A percentile compares a stretch with the other conserved stretches of the same genome.
phyloP scores from a whole-genome alignment of 64 coral and sea anemone genomes.

The Pocillopora verrucosa region DNA sequence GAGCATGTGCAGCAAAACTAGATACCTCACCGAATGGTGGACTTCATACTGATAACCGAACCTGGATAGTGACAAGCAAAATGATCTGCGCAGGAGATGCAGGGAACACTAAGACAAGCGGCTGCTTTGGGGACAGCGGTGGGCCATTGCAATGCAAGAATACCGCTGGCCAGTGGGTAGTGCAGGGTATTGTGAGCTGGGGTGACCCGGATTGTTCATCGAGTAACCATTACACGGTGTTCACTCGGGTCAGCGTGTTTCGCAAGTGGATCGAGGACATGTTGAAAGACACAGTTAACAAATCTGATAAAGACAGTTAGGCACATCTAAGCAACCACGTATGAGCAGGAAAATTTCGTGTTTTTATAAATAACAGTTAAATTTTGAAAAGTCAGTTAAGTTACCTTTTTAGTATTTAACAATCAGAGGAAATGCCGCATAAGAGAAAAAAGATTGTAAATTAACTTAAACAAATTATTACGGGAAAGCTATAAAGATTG shows the following conservation, averaged over 20 bases:
- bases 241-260: slow-evolving; percentile 69
- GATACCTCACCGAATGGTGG: slow-evolving; percentile 15
- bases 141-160: slow-evolving; percentile 64
- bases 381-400: too few species aligned
- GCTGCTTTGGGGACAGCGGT: slow-evolving; percentile 79
- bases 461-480: too few species aligned
- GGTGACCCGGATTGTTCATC: slow-evolving; percentile 84
- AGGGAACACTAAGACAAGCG: slow-evolving; percentile 48
- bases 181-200: slow-evolving; percentile 84
- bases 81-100: slow-evolving; percentile 80
- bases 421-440: too few species aligned
- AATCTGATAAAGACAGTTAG: not conserved
- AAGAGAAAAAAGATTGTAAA: too few species aligned
- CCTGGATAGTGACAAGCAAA: slow-evolving; percentile 46
- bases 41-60: slow-evolving; percentile 38
- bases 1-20: slow-evolving; percentile 37
- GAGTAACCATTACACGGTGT: slow-evolving; percentile 77
- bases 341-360: not conserved
- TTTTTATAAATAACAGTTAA: not conserved
- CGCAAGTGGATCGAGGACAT: slow-evolving; percentile 46
- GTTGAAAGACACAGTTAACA: not conserved
- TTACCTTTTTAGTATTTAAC: too few species aligned
- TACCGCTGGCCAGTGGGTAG: slow-evolving; percentile 52
- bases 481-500: too few species aligned
- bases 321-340: not conserved